Base-by-base conservation (phyloP, 1,140 invertebrate genomes). In the Monochamus saltuarius region DNA sequence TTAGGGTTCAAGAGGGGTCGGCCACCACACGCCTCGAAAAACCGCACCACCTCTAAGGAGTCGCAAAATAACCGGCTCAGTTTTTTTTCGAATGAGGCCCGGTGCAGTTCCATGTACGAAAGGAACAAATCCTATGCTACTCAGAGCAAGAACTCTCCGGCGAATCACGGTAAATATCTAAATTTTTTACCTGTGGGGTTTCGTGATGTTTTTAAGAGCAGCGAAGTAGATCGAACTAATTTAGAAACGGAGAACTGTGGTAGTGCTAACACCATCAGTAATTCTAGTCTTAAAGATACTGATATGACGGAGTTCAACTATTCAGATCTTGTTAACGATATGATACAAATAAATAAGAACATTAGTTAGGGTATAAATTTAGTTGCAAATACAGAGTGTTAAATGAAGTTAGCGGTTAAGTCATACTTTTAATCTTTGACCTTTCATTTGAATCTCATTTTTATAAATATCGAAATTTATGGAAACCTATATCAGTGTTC, bases 271-370 rank as follows among this genome's bases (percentile, higher is more conserved):
- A 86, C 83, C 29, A 89, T 89, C 51, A 87, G 85, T 64, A 89
- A 89, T 75, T 87, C 85, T 6, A 89, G 86, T 69, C 76, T 89
- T 1, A 84, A 88, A 55, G 87, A 89, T 69, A 71, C 86, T 49
- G 84, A 85, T 43, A 83, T 87, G 57, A 82, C 81, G 11, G 87
- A 89, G 62, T 84, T 85, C 59, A 84, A 79, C 1, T 83, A 83
- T 13, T 75, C 82, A 34, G 87, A 89, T 74, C 70, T 88, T 43
- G 82, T 84, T 1, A 81, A 77, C 6, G 85, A 83, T 63, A 84
- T 88, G 82, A 82, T 83, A 14, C 80, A 87, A 74, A 73, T 87
- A 10, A 87, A 87, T 56, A 71, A 75, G 45, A 73, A 80, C 59
- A 66, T 72, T 37, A 56, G 34, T 17, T 53, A 53, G 13, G n/a